Evolutionary conservation across 2,797 vertebrate species (phyloP).

Genomic region (Sylvia borin): DNA sequence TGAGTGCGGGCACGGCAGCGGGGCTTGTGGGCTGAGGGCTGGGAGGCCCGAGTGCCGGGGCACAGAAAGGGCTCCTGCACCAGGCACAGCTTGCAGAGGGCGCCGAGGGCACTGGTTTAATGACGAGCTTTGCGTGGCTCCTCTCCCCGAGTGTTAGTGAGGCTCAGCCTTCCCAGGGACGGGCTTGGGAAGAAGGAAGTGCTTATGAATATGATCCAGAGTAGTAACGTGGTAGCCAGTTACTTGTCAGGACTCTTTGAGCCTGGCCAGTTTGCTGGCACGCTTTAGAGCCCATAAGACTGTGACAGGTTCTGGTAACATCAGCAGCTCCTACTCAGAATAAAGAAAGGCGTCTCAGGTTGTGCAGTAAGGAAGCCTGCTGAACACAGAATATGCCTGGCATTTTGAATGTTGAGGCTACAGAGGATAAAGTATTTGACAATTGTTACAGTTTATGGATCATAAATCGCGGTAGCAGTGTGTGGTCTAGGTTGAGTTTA

Average conservation of each 20-base stretch:
- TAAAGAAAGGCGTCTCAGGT: not conserved
- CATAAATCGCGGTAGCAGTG: not conserved
- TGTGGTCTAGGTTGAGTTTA: not conserved
- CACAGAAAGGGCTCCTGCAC: not conserved
- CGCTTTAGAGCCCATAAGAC: not conserved
- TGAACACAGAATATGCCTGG: not conserved
- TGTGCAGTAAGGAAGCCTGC: not conserved
- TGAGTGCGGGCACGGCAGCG: constrained; percentile 77
- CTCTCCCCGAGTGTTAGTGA: not conserved
- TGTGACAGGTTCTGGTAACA: not conserved
- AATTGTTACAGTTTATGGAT: not conserved
- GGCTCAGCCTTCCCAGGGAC: not conserved
- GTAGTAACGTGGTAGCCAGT: not conserved
- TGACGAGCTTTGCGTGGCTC: not conserved
- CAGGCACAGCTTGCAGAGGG: not conserved
- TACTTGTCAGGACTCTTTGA: not conserved
- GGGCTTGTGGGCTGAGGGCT: not conserved
- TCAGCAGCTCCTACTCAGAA: not conserved
- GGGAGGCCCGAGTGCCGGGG: not conserved
- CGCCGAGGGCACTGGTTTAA: too few relatives aligned
- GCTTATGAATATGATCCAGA: not conserved
- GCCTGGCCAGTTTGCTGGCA: not conserved
- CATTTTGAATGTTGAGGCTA: not conserved
- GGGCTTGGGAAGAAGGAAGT: not conserved
- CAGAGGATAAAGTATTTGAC: not conserved